Evolutionary conservation across 2,797 vertebrate species (phyloP).

Genomic region (Ciconia nigra): DNA sequence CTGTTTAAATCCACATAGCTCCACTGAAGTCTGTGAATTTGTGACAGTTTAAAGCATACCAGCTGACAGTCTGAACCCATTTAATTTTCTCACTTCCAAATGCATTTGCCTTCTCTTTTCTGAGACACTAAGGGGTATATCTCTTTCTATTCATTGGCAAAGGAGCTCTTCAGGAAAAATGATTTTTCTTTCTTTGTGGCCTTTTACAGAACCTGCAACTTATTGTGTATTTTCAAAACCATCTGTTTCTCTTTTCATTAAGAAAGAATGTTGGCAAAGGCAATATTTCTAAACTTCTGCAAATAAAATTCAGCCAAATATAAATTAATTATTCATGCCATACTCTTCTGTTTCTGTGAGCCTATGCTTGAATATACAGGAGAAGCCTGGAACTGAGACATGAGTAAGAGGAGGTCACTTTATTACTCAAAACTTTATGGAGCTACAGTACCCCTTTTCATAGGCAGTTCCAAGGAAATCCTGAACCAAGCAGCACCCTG

Average conservation of each 20-base stretch:
- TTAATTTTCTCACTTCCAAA: not conserved
- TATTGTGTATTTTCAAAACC: not conserved
- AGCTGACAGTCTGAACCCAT: not conserved
- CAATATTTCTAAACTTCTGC: not conserved
- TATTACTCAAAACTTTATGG: not conserved
- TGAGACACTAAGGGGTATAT: not conserved
- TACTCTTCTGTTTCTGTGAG: not conserved
- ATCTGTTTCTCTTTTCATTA: not conserved
- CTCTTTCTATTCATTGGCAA: not conserved
- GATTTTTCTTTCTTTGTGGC: not conserved
- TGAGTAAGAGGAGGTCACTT: not conserved
- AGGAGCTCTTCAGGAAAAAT: not conserved
- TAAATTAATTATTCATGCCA: not conserved
- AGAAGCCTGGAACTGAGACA: not conserved
- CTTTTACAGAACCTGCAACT: slow-evolving; percentile 1
- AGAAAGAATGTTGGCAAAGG: not conserved
- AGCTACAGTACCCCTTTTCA: not conserved
- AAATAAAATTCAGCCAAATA: slow-evolving; percentile 18
- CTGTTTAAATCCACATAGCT: slow-evolving; percentile 17
- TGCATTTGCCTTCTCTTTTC: not conserved
- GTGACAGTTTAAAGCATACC: not conserved
- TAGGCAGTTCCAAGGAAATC: not conserved
- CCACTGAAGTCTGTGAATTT: not conserved
- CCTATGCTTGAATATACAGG: not conserved
- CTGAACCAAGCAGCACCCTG: not conserved